Conservation (phyloP, 2,888 invertebrate genomes). For the Xestia xanthographa region DNA sequence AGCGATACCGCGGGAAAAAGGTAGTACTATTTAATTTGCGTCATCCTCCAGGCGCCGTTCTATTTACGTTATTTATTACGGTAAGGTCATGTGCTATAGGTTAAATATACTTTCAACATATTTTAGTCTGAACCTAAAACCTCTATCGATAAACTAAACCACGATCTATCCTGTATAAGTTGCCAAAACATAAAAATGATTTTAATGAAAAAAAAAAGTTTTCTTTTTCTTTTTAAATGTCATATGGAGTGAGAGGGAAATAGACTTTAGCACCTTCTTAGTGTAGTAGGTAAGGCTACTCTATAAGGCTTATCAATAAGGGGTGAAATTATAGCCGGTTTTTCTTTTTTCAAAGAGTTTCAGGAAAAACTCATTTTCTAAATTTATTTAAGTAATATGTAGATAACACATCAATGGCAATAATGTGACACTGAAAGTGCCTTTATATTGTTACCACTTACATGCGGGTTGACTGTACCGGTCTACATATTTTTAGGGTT, state of each 20-base stretch:
- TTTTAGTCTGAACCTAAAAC: background rate
- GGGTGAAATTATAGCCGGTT: background rate
- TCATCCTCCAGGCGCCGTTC: constrained; percentile 17
- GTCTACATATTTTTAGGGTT: background rate
- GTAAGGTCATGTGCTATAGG: constrained; percentile 18
- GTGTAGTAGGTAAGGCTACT: constrained; percentile 8
- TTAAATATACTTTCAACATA: constrained; percentile 1
- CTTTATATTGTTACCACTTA: background rate
- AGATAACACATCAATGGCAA: background rate
- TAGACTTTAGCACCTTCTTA: constrained; percentile 18
- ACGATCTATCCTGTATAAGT: background rate
- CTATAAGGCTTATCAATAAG: background rate
- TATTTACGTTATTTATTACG: constrained; percentile 9
- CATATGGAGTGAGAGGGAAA: constrained; percentile 17
- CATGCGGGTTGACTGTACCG: background rate
- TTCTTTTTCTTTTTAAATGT: constrained; percentile 3
- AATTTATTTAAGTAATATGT: background rate
- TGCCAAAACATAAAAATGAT: background rate
- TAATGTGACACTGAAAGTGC: background rate
- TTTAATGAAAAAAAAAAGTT: background rate
- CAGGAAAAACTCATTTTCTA: background rate
- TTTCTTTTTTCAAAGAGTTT: background rate
- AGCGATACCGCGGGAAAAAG: no score
- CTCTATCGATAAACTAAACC: no score
- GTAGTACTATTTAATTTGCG: constrained; percentile 3